These are phyloP conservation scores for Henricia sp. DNA, from an alignment of 53 echinoderm and acorn worm genomes.

Conservation along the genomic window DNA sequence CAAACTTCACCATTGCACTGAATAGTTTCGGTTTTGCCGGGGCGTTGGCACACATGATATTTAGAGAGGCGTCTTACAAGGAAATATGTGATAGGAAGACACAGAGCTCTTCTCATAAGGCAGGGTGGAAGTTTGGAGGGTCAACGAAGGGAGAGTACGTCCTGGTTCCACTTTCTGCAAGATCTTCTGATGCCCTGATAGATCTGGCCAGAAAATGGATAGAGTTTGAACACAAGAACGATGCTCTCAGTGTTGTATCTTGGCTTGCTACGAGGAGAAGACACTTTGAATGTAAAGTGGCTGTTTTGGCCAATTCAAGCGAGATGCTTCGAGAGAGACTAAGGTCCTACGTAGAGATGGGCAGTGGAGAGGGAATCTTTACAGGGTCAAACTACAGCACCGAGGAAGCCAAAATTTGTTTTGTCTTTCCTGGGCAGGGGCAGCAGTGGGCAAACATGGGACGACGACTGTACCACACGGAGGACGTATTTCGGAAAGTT, in stretches of 20 bases:
- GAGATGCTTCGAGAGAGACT: conserved; percentile 44
- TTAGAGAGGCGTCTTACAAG: conserved; percentile 90
- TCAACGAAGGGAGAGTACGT: conserved; percentile 65
- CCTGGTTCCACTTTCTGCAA: conserved; percentile 83
- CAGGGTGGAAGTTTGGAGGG: conserved; percentile 83
- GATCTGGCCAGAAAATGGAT: conserved; percentile 79
- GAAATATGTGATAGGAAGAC: background rate
- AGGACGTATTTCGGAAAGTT: conserved; percentile 68
- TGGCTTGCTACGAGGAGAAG: conserved; percentile 88
- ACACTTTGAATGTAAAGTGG: conserved; percentile 78
- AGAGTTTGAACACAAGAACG: conserved; percentile 66
- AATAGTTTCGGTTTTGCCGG: conserved; percentile 99
- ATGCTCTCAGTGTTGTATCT: conserved; percentile 79
- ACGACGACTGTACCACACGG: conserved; percentile 80
- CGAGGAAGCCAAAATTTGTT: conserved; percentile 76
- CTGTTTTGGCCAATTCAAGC: conserved; percentile 80
- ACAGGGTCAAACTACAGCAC: conserved; percentile 40
- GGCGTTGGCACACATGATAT: conserved; percentile 86
- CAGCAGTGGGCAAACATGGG: conserved; percentile 97
- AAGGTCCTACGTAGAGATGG: conserved; percentile 16
- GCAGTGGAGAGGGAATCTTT: conserved; percentile 57
- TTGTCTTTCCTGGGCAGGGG: conserved; percentile 95
- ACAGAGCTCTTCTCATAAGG: background rate
- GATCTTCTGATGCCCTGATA: conserved; percentile 76
- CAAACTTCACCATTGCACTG: conserved; percentile 76